Base-by-base conservation (phyloP, 2,888 invertebrate species). In the Lasioglossum leucozonium region DNA sequence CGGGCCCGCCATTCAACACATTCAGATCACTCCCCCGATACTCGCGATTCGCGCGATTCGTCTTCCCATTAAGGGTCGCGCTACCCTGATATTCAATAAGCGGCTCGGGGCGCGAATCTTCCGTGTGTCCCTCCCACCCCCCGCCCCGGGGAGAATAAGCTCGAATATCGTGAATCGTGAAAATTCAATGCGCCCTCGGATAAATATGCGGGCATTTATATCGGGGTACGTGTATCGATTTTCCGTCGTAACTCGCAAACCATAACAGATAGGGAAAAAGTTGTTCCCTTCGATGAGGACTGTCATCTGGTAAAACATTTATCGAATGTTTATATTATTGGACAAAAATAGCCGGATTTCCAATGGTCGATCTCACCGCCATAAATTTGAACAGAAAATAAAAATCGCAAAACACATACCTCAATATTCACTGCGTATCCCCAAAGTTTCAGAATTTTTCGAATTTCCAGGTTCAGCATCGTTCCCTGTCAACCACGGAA, bases 11-110 rank as follows among this genome's bases (percentile, higher is more conserved):
- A 88, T 88, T 88, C 87, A 87, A 55, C 81, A 69, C 87, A 78
- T 88, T 88, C 87, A 83, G 72, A 62, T 79, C 55, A 55, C 55
- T 55, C 3, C n/a, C 55, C 55, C 55, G 55, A 55, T 55, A 55
- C n/a, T 77, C 82, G 22, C 78, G 74, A 37, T 30, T 72, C n/a
- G n/a, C 65, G 47, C 88, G 82, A 88, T 85, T 87, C 81, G 78
- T 88, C 86, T 81, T 76, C 84, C 80, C 79, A 88, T 88, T 86
- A 84, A 80, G 80, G 83, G 82, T 78, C 26, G 74, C 73, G 77
- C 81, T 30, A 76, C 72, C 72, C 77, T 88, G 79, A 86, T 88
- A 82, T 80, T 74, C 84, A 86, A 88, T 86, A 86, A 84, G 58
- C 85, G 81, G 67, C 71, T 40, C 44, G 22, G 55, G 58, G 82